These are phyloP conservation scores for Colletes collaris DNA, from an alignment of 2,888 invertebrate species.

Conservation along the genomic window DNA sequence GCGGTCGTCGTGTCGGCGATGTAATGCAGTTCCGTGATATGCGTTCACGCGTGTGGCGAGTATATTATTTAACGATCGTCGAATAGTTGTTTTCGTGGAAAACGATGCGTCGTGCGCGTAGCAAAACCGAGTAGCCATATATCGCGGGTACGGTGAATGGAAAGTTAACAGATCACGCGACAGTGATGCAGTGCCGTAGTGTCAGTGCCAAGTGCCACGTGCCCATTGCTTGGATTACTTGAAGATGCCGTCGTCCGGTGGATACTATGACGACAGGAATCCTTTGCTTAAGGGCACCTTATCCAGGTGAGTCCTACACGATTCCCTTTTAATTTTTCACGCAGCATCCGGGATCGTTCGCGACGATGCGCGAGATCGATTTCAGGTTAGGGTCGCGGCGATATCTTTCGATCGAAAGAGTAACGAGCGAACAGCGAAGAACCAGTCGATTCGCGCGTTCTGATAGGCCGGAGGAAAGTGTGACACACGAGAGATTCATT, in stretches of 20 bases:
- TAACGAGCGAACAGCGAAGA: neutral
- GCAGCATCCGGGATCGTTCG: neutral
- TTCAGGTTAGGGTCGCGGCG: neutral
- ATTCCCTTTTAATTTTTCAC: too few species aligned
- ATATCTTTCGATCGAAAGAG: constrained; percentile 3
- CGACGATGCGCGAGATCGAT: neutral
- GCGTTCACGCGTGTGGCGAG: constrained; percentile 36
- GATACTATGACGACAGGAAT: constrained; percentile 85
- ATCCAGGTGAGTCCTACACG: constrained; percentile 83
- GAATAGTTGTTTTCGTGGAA: constrained; percentile 24
- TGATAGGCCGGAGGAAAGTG: constrained; percentile 38
- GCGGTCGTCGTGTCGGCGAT: constrained; percentile 20
- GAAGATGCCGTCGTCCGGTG: constrained; percentile 83
- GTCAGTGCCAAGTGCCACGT: constrained; percentile 80
- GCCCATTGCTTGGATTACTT: constrained; percentile 81
- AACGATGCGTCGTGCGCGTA: constrained; percentile 51
- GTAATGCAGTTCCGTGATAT: constrained; percentile 30
- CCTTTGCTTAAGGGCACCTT: constrained; percentile 86
- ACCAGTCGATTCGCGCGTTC: constrained; percentile 8
- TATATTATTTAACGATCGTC: constrained; percentile 23
- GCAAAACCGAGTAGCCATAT: constrained; percentile 47
- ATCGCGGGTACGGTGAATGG: constrained; percentile 72
- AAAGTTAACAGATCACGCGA: constrained; percentile 78
- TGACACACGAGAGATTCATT: constrained; percentile 51
- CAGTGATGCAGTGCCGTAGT: constrained; percentile 82